Evolutionary conservation across 1,140 invertebrate genomes (phyloP), one percentile per base, ranked within the genome.

Genomic region (Pollicipes pollicipes): DNA sequence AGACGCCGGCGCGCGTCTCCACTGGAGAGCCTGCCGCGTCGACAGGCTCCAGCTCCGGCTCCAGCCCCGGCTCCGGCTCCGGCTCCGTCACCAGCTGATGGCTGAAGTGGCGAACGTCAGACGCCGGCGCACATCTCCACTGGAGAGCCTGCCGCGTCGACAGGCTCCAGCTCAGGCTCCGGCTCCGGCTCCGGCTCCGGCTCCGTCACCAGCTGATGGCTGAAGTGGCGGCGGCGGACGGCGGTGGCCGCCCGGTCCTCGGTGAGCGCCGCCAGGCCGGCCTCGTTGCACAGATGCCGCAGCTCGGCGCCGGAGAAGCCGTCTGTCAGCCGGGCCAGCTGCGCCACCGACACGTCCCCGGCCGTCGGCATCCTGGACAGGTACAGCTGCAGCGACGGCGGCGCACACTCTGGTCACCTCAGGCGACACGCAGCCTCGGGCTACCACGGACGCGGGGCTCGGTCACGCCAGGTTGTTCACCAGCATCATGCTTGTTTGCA

Each of bases 301-400:
- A 94, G 86, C 84, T 96, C 93, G 3, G 93, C 93, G 3, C 93
- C 92, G 0, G 93, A 93, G 81, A 92, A 95, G 27, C 85, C 85
- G 32, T 87, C 81, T 3, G 90, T 93, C 68, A 75, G 75, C 0
- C 81, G 72, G 0, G 89, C 87, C 69, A 95, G 78, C 58, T 81
- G 75, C 3, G 86, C 79, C 6, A 24, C 17, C 2, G 27, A 28
- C 27, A 66, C 70, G 31, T 73, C 70, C 29, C 4, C 24, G 21
- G 3, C 29, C 24, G 80, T 70, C 21, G 77, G 78, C 77, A 81
- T 83, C 10, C 28, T 24, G n/a, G 27, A 3, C n/a, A 29, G n/a
- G 64, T 66, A 66, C 64, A 66, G 17, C 64, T 66, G 64, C 64
- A 29, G 27, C 27, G 17, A 45, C n/a, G n/a, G n/a, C n/a, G n/a